A percentile compares a stretch with the other conserved stretches of the same genome.
These are phyloP conservation scores for Pristionchus fissidentatus DNA, from an alignment of 2,888 invertebrate species.

Conservation along the genomic window DNA sequence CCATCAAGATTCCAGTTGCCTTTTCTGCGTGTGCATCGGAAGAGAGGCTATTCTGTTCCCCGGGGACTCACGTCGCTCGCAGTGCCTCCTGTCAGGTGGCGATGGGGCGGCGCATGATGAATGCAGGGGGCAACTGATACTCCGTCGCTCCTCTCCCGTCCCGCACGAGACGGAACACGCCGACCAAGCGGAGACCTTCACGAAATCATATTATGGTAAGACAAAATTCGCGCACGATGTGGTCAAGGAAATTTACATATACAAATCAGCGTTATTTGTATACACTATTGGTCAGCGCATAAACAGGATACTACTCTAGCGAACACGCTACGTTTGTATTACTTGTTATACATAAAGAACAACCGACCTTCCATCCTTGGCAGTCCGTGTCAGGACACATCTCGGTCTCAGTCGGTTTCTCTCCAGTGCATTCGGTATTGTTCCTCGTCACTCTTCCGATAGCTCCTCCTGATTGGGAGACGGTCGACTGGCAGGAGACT, in stretches of 20 bases:
- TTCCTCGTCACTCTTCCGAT: conserved; percentile 93
- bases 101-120: not conserved
- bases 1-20: too few species aligned
- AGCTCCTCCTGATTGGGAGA: conserved; percentile 81
- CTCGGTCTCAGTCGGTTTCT: conserved; percentile 77
- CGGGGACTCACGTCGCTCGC: conserved; percentile 95
- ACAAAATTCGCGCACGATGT: too few species aligned
- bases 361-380: conserved; percentile 48
- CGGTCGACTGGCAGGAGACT: conserved; percentile 85
- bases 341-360: too few species aligned
- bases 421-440: conserved; percentile 90
- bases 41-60: too few species aligned
- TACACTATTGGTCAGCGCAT: not conserved
- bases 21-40: too few species aligned
- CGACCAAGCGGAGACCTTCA: conserved; percentile 67
- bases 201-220: too few species aligned
- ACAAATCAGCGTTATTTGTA: too few species aligned
- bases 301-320: too few species aligned
- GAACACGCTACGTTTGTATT: too few species aligned
- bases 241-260: too few species aligned
- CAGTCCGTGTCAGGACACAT: conserved; percentile 82
- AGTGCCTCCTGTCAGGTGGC: conserved; percentile 77
- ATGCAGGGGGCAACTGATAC: conserved; percentile 84
- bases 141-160: conserved; percentile 88
- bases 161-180: conserved; percentile 93